Percentiles rank a stretch among this genome's conserved stretches.
Evolutionary conservation across 2,797 vertebrate genomes (phyloP).

Genomic region (Micrastur ruficollis): DNA sequence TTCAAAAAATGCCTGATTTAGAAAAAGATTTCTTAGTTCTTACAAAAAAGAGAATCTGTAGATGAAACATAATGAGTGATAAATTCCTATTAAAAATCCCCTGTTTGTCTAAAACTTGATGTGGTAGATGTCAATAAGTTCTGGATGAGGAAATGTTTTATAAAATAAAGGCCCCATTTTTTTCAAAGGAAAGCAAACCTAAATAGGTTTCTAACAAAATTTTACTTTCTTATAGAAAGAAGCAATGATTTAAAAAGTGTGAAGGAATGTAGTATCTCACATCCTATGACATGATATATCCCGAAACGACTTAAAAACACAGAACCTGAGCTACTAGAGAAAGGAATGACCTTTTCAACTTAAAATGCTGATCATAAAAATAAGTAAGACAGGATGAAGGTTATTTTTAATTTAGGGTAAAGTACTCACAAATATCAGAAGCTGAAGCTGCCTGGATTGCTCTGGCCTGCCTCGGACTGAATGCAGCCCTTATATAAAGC

Average conservation of each 20-base stretch:
- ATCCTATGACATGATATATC: background rate
- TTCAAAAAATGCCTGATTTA: background rate
- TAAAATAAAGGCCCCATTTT: background rate
- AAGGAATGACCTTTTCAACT: background rate
- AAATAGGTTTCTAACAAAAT: background rate
- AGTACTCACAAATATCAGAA: background rate
- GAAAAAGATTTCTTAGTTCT: background rate
- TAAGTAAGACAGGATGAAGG: background rate
- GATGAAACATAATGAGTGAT: background rate
- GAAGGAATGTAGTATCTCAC: background rate
- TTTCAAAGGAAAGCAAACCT: background rate
- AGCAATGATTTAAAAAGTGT: background rate
- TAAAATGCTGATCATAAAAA: background rate
- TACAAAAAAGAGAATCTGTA: background rate
- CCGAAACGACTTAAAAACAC: background rate
- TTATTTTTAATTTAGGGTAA: background rate
- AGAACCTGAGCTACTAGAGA: background rate
- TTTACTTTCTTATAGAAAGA: background rate
- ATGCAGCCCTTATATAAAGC: background rate
- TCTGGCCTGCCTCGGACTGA: background rate
- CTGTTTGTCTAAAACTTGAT: background rate
- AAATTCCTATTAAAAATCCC: background rate
- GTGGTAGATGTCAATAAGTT: background rate
- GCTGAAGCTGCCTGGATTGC: background rate
- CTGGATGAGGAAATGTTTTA: background rate